Evolutionary conservation across 2,888 invertebrate species (phyloP).

Genomic region (Euplexia lucipara): DNA sequence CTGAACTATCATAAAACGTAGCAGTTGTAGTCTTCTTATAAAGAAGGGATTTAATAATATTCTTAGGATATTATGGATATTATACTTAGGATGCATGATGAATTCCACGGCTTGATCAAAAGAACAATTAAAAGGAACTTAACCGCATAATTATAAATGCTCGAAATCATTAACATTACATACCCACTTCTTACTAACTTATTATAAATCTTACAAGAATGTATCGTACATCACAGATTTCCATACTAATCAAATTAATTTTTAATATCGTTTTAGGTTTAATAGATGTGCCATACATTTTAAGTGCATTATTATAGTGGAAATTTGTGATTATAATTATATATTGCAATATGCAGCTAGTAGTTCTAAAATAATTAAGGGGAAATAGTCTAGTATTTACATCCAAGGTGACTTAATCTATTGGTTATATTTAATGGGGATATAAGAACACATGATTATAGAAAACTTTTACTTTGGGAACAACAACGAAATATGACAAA

Average conservation of each 20-base stretch:
- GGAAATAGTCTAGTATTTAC: background rate
- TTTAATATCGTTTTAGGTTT: slow-evolving; percentile 32
- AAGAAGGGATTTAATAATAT: background rate
- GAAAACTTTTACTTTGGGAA: no score
- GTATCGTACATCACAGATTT: slow-evolving; percentile 72
- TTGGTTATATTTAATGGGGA: no score
- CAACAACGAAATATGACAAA: no score
- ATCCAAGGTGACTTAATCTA: no score
- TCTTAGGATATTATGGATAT: no score
- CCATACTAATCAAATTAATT: slow-evolving; percentile 52
- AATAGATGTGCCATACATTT: slow-evolving; percentile 10
- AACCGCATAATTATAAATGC: slow-evolving; percentile 55
- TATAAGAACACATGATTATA: no score
- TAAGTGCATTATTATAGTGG: background rate
- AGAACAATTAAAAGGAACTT: slow-evolving; percentile 54
- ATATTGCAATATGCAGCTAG: slow-evolving; percentile 1
- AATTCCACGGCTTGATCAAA: slow-evolving; percentile 14
- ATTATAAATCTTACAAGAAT: slow-evolving; percentile 67
- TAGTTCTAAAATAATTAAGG: background rate
- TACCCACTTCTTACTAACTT: slow-evolving; percentile 46
- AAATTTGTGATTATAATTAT: slow-evolving; percentile 6
- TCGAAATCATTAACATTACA: slow-evolving; percentile 46
- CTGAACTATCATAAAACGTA: slow-evolving; percentile 1
- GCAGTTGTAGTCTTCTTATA: background rate
- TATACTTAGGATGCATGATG: background rate